Evolutionary conservation across 64 coral and sea anemone species (phyloP), one percentile per base, ranked within the genome.

Genomic region (Montipora efflorescens): DNA sequence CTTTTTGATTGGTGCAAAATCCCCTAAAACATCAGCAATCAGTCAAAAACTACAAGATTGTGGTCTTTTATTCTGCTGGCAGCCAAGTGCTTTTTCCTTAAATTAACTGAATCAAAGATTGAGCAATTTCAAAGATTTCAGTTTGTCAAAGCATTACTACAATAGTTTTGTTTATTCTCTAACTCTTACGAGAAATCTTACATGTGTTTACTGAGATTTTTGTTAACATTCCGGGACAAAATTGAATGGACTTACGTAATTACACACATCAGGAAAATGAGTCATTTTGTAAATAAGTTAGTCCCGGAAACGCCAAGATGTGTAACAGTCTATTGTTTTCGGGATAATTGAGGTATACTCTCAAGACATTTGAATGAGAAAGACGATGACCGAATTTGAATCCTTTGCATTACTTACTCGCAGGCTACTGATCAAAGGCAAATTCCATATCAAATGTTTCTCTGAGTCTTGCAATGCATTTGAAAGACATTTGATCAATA

Each of bases 401-500:
- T 0, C 51, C 44, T 19, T 78, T 7, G 19, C 0, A 69, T 18
- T 22, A 68, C 48, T 15, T 8, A 43, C 15, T 15, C 67, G 66
- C 7, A 57, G 50, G 18, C 36, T 36, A 36, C 36, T 36, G 1
- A 79, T 95, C 23, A 59, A 67, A 72, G 8, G 15, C 88, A 10
- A 81, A 68, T 84, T 43, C 55, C 49, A 15, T 18, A 73, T 23
- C n/a, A 68, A 51, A 66, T 46, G 67, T 7, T 83, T 67, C 81
- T 43, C 9, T 12, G 16, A 64, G 58, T 89, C 77, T 28, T 12
- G 28, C 48, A 90, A 59, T 59, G 46, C 73, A 15, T 83, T 55
- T 66, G 77, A 46, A 22, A 59, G 72, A 90, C 89, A 87, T 78
- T 90, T 90, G 93, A 95, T 95, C 80, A 95, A 95, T 95, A 95